These are phyloP conservation scores for Atherinomorus stipes DNA, from an alignment of 2,113 vertebrate genomes.

Conservation along the genomic window DNA sequence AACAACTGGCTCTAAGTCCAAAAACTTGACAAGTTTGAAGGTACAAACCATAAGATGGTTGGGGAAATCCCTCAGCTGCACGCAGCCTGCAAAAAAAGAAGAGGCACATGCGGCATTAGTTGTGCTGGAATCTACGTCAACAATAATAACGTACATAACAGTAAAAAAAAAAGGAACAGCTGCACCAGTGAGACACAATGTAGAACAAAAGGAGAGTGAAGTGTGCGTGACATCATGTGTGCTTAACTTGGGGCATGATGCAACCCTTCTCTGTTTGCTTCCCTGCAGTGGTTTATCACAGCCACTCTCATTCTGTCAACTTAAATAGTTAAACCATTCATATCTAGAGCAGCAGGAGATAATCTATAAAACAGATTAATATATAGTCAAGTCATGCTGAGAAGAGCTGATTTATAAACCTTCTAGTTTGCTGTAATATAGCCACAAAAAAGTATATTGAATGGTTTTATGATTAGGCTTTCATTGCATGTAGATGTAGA, in stretches of 20 bases:
- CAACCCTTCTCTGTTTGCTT: slow-evolving; percentile 17
- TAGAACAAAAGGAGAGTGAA: background rate
- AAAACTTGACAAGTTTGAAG: background rate
- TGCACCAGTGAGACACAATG: background rate
- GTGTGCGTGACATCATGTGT: background rate
- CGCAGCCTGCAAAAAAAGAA: background rate
- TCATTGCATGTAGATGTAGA: background rate
- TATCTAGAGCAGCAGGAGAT: background rate
- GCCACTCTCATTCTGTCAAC: background rate
- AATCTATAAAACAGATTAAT: background rate
- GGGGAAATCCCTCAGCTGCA: slow-evolving; percentile 43
- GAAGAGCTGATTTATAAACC: background rate
- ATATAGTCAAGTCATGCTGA: background rate
- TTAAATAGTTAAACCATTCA: background rate
- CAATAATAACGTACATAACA: slow-evolving; percentile 5
- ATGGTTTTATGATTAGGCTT: background rate
- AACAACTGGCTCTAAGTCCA: background rate
- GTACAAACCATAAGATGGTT: background rate
- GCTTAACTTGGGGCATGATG: slow-evolving; percentile 19
- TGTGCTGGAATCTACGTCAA: slow-evolving; percentile 55
- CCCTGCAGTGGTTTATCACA: background rate
- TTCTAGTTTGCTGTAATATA: background rate
- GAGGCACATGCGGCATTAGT: background rate
- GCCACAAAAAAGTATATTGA: background rate
- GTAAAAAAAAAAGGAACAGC: slow-evolving; percentile 33